A percentile compares a stretch with the other conserved stretches of the same genome.
These are phyloP conservation scores for Mola mola DNA, from an alignment of 2,113 vertebrate species.

Conservation along the genomic window DNA sequence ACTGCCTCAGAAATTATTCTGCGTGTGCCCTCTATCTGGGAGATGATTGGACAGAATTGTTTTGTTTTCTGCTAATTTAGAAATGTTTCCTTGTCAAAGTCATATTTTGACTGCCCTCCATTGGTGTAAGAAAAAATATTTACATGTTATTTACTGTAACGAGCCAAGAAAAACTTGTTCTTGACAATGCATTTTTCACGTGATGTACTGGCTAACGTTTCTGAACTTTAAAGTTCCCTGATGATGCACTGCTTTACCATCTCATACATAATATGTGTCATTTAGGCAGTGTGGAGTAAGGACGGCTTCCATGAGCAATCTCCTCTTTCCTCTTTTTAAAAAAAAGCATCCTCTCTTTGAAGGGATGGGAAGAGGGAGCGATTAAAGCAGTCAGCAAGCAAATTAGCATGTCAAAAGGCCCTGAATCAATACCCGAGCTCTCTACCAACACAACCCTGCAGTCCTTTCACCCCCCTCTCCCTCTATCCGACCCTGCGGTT, in stretches of 20 bases:
- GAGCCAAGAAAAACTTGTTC: too few species aligned
- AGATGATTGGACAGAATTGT: too few species aligned
- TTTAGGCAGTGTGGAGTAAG: not conserved
- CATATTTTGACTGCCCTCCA: too few species aligned
- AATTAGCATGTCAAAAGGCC: slow-evolving; percentile 91
- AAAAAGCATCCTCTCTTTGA: slow-evolving; percentile 87
- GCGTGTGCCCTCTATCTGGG: too few species aligned
- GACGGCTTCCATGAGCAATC: not conserved
- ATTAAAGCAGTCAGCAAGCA: slow-evolving; percentile 83
- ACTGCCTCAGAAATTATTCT: too few species aligned
- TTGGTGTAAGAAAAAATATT: too few species aligned
- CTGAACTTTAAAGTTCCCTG: not conserved
- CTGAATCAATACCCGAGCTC: slow-evolving; percentile 86
- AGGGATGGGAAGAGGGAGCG: slow-evolving; percentile 82
- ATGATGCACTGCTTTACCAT: not conserved
- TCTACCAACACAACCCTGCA: slow-evolving; percentile 72
- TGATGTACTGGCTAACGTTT: too few species aligned
- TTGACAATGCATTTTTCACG: too few species aligned
- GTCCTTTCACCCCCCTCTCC: slow-evolving; percentile 45
- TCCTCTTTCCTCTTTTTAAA: slow-evolving; percentile 64
- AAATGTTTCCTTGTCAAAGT: too few species aligned
- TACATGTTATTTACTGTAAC: too few species aligned
- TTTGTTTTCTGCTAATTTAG: too few species aligned
- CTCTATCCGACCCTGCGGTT: slow-evolving; percentile 46
- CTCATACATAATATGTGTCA: too few species aligned